Evolutionary conservation across 92 coral and sea anemone species (phyloP).

Genomic region (Porites rus): DNA sequence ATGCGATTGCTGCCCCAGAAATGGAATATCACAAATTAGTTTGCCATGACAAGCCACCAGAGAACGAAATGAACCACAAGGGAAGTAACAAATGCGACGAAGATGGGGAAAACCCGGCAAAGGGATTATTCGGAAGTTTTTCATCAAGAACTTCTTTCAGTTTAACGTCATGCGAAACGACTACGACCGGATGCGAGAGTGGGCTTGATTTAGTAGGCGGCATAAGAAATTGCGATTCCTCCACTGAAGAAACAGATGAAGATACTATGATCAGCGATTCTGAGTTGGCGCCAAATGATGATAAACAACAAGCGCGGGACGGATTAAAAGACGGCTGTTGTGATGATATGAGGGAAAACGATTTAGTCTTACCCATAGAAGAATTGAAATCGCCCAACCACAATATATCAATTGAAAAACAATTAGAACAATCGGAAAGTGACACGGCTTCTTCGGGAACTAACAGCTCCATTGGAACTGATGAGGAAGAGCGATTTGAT

Average conservation of each 20-base stretch:
- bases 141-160: slow-evolving; percentile 37
- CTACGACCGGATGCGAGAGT: slow-evolving; percentile 92
- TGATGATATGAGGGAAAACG: slow-evolving; percentile 55
- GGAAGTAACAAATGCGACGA: slow-evolving; percentile 33
- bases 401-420: slow-evolving; percentile 88
- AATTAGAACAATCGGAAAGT: slow-evolving; percentile 82
- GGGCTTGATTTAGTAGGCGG: slow-evolving; percentile 91
- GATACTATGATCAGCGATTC: slow-evolving; percentile 41
- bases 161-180: slow-evolving; percentile 66
- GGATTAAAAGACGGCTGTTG: slow-evolving; percentile 44
- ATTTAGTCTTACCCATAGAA: slow-evolving; percentile 69
- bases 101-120: slow-evolving; percentile 20
- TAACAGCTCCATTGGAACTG: slow-evolving; percentile 48
- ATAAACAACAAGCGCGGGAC: slow-evolving; percentile 36
- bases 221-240: slow-evolving; percentile 70
- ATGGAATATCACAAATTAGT: slow-evolving; percentile 77
- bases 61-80: slow-evolving; percentile 9
- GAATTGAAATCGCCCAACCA: slow-evolving; percentile 76
- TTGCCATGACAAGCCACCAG: slow-evolving; percentile 68
- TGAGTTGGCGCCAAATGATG: slow-evolving; percentile 21
- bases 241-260: slow-evolving; percentile 59
- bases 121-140: slow-evolving; percentile 16
- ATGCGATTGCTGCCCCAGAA: slow-evolving; percentile 81
- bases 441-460: slow-evolving; percentile 73
- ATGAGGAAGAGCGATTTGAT: slow-evolving; percentile 78